These are phyloP conservation scores for Rhea americana DNA, from an alignment of 2,113 vertebrate genomes.

Conservation along the genomic window DNA sequence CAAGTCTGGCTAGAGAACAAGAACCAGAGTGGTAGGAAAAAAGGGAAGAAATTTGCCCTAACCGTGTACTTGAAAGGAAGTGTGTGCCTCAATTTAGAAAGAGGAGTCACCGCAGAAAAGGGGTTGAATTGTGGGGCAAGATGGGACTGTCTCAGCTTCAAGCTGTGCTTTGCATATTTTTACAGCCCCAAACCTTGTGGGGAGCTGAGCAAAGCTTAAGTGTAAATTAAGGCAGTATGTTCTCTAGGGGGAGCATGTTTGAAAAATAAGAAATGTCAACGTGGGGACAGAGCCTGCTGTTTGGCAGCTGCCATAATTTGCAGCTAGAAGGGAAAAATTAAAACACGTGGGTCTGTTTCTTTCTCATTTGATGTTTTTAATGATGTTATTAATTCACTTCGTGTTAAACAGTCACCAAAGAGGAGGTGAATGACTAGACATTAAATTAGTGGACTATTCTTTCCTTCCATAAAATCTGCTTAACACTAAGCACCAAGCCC, in stretches of 20 bases:
- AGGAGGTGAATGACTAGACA: background rate
- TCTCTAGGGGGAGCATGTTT: background rate
- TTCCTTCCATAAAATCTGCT: slow-evolving; percentile 40
- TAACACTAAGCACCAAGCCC: slow-evolving; percentile 13
- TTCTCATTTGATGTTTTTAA: slow-evolving; percentile 8
- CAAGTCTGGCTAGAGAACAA: background rate
- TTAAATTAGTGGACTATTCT: background rate
- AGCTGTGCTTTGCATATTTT: background rate
- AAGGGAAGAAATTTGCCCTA: background rate
- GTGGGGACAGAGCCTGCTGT: background rate
- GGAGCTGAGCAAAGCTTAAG: background rate
- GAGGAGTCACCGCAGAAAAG: background rate
- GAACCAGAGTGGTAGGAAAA: background rate
- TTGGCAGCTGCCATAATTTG: background rate
- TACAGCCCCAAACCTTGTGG: background rate
- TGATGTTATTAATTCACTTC: background rate
- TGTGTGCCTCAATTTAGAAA: background rate
- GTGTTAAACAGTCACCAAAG: background rate
- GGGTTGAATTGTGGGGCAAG: background rate
- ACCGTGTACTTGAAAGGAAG: background rate
- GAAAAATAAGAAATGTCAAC: background rate
- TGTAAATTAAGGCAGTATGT: background rate
- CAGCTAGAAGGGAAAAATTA: background rate
- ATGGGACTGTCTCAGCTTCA: fast-evolving
- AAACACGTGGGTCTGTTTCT: background rate